A percentile compares a stretch with the other conserved stretches of the same genome.
phyloP scores from a whole-genome alignment of 2,113 vertebrate species.

The Anhinga anhinga region DNA sequence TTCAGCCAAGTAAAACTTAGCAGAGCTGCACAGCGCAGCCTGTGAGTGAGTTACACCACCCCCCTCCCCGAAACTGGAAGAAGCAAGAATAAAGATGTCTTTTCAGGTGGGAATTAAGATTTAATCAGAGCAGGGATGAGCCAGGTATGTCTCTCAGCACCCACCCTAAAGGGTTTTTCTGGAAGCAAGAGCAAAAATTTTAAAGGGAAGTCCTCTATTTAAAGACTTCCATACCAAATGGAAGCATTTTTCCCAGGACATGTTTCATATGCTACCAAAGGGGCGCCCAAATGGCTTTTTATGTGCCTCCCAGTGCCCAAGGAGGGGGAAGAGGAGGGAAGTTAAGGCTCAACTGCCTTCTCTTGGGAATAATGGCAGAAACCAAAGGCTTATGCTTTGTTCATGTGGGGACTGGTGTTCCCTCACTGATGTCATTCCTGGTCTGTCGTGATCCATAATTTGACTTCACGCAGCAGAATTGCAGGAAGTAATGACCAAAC shows the following conservation, averaged over 20 bases:
- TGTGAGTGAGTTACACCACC: background rate
- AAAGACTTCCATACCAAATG: background rate
- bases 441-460: background rate
- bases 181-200: background rate
- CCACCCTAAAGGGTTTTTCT: background rate
- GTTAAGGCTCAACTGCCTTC: background rate
- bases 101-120: background rate
- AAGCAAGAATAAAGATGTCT: background rate
- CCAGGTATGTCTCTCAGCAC: background rate
- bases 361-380: background rate
- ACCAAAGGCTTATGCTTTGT: background rate
- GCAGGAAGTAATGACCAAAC: slow-evolving; percentile 27
- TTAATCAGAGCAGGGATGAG: background rate
- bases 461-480: background rate
- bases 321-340: background rate
- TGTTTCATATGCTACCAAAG: background rate
- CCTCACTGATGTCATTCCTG: background rate
- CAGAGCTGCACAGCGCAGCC: background rate
- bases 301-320: background rate
- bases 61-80: background rate
- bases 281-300: background rate
- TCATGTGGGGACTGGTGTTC: background rate
- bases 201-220: background rate
- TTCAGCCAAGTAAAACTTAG: background rate
- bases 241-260: background rate